A percentile compares a stretch with the other conserved stretches of the same genome.
These are phyloP conservation scores for Rousettus madagascariensis DNA, from an alignment of 2,797 vertebrate genomes.

Conservation along the genomic window DNA sequence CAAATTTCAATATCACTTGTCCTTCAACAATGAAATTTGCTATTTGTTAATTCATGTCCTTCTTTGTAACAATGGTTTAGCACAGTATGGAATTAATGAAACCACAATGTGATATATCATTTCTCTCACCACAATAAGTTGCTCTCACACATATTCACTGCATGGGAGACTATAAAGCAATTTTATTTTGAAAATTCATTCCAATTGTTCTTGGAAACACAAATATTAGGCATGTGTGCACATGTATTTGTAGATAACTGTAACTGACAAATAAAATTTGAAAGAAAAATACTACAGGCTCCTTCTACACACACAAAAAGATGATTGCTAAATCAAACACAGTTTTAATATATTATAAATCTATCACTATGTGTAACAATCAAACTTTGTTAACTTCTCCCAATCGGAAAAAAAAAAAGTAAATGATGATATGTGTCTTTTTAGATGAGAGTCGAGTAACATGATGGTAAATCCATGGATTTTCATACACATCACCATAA, in stretches of 20 bases:
- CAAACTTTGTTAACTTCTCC: not conserved
- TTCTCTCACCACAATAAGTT: not conserved
- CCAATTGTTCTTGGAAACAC: not conserved
- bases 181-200: conserved; percentile 10
- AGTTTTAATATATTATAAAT: not conserved
- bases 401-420: not conserved
- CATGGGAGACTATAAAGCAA: not conserved
- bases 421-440: not conserved
- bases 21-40: not conserved
- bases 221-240: not conserved
- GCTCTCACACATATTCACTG: not conserved
- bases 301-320: not conserved
- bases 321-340: not conserved
- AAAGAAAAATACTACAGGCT: not conserved
- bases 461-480: not conserved
- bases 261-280: conserved; percentile 37
- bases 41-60: not conserved
- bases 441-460: not conserved
- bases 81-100: conserved; percentile 52
- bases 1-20: not conserved
- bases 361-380: not conserved
- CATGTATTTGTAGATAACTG: not conserved
- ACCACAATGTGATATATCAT: not conserved
- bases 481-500: not conserved
- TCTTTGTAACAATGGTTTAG: not conserved